phyloP scores from a whole-genome alignment of 2,797 vertebrate species.

The Clarias fuscus region DNA sequence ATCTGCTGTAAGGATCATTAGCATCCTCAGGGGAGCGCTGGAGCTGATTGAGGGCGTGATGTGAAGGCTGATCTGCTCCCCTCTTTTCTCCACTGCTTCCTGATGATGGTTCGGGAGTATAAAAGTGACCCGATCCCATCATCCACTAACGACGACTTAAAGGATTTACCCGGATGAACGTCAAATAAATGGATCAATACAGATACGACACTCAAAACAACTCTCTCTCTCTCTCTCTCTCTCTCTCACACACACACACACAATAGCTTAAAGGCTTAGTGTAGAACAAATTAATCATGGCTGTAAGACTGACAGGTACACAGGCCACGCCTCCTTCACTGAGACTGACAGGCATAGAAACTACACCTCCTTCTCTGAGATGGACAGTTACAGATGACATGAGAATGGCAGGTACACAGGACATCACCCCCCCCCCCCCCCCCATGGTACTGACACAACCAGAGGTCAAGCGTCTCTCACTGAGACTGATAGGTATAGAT shows the following conservation, averaged over 20 bases:
- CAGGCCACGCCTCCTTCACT: neutral
- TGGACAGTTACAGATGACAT: neutral
- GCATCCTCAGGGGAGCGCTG: neutral
- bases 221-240: too few species aligned
- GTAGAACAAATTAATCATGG: neutral
- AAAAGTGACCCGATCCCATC: neutral
- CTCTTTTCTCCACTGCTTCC: neutral
- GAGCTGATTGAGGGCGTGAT: conserved; percentile 4
- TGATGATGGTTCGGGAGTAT: neutral
- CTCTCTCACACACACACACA: conserved; percentile 6
- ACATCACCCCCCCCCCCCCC: too few species aligned
- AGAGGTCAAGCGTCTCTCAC: neutral
- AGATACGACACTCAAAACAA: neutral
- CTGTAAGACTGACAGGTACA: neutral
- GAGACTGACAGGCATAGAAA: neutral
- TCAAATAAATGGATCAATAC: neutral
- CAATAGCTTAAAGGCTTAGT: neutral
- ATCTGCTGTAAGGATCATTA: conserved; percentile 8
- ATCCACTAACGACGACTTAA: neutral
- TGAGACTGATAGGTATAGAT: neutral
- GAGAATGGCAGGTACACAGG: neutral
- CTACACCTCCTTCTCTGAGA: neutral
- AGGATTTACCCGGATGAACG: neutral
- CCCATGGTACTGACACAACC: neutral
- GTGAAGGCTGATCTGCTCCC: neutral